phyloP scores from a whole-genome alignment of 1,140 invertebrate species.

The Choristoneura fumiferana region DNA sequence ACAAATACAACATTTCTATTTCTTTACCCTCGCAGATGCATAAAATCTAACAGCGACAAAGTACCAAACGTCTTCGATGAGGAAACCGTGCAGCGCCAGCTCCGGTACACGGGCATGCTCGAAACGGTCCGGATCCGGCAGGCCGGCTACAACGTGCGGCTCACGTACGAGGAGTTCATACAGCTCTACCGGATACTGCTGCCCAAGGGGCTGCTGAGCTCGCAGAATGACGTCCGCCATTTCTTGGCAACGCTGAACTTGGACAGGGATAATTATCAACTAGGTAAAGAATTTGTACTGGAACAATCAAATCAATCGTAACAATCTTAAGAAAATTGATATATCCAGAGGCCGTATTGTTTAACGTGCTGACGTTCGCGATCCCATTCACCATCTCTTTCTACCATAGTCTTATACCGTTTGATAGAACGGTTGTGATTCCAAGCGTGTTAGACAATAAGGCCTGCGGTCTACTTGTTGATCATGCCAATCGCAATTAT shows the following conservation, averaged over 20 bases:
- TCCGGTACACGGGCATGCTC: conserved; percentile 96
- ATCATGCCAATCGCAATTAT: no score
- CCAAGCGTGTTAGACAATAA: no score
- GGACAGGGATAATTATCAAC: conserved; percentile 94
- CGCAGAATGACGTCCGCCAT: conserved; percentile 87
- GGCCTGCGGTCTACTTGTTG: no score
- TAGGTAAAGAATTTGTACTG: conserved; percentile 80
- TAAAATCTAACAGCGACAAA: no score
- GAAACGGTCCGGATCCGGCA: conserved; percentile 98
- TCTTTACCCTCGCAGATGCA: conserved; percentile 36
- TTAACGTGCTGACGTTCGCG: no score
- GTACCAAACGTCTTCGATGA: conserved; percentile 95
- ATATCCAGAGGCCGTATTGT: no score
- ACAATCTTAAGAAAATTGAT: no score
- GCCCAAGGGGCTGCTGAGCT: conserved; percentile 90
- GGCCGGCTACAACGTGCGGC: conserved; percentile 96
- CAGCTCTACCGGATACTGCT: conserved; percentile 94
- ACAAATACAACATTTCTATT: conserved; percentile 14
- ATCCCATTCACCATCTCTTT: no score
- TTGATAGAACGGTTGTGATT: no score
- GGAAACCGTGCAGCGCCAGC: conserved; percentile 95
- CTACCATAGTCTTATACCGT: no score
- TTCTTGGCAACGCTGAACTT: conserved; percentile 90
- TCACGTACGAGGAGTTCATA: conserved; percentile 94
- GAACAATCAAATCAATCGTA: no score